phyloP scores from a whole-genome alignment of 2,113 vertebrate species.

The Danio rerio region GRCz12tu NC_133191.1:38706501-38707000 shows the following conservation, averaged over 20 bases:
- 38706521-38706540: constrained; percentile 36
- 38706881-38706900: too few relatives aligned
- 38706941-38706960: too few relatives aligned
- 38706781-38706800: too few relatives aligned
- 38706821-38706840: too few relatives aligned
- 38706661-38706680: constrained; percentile 8
- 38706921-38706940: too few relatives aligned
- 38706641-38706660: constrained; percentile 27
- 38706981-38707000: too few relatives aligned
- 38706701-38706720: not conserved
- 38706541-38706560: constrained; percentile 19
- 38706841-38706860: too few relatives aligned
- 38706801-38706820: too few relatives aligned
- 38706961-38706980: too few relatives aligned
- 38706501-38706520: constrained; percentile 18
- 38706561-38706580: constrained; percentile 17
- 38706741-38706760: not conserved
- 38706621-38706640: constrained; percentile 71
- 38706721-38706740: not conserved
- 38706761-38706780: too few relatives aligned
- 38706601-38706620: constrained; percentile 73
- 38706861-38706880: too few relatives aligned
- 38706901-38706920: too few relatives aligned
- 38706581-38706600: constrained; percentile 55
- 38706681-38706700: not conserved